These are phyloP conservation scores for Oncorhynchus clarkii DNA, from an alignment of 2,113 vertebrate genomes.

Conservation along the genomic window DNA sequence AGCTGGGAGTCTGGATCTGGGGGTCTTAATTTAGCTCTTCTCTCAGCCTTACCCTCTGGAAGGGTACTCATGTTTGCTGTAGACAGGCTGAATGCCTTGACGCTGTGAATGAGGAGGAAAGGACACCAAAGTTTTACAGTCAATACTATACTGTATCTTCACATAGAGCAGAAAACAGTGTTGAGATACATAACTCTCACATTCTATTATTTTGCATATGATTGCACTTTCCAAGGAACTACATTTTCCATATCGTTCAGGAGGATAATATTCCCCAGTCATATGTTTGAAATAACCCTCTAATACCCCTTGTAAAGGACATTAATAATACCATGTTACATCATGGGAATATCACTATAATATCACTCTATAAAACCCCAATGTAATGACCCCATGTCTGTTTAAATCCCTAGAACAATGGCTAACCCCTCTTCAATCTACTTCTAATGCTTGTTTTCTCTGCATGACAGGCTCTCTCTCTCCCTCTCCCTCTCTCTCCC, in stretches of 20 bases:
- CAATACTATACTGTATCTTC: too few relatives aligned
- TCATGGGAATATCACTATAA: not conserved
- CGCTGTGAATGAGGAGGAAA: not conserved
- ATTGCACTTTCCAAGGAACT: too few relatives aligned
- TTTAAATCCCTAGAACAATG: not conserved
- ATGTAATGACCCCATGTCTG: not conserved
- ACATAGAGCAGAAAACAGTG: too few relatives aligned
- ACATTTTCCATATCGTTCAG: too few relatives aligned
- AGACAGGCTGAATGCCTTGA: not conserved
- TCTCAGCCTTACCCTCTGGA: too few relatives aligned
- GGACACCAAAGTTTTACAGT: too few relatives aligned
- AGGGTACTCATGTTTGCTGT: not conserved
- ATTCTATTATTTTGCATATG: too few relatives aligned
- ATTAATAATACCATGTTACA: too few relatives aligned
- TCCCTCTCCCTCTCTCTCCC: not conserved
- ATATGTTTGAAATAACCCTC: too few relatives aligned
- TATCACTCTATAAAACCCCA: not conserved
- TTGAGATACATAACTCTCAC: too few relatives aligned
- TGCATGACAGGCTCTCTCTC: not conserved
- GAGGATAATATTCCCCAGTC: too few relatives aligned
- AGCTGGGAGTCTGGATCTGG: not conserved
- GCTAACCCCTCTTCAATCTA: not conserved
- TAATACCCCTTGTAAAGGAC: too few relatives aligned
- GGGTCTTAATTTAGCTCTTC: not conserved
- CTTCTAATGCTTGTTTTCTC: constrained; percentile 2